A percentile compares a stretch with the other conserved stretches of the same genome.
These are phyloP conservation scores for Euproctis similis DNA, from an alignment of 2,888 invertebrate species.

Conservation along the genomic window DNA sequence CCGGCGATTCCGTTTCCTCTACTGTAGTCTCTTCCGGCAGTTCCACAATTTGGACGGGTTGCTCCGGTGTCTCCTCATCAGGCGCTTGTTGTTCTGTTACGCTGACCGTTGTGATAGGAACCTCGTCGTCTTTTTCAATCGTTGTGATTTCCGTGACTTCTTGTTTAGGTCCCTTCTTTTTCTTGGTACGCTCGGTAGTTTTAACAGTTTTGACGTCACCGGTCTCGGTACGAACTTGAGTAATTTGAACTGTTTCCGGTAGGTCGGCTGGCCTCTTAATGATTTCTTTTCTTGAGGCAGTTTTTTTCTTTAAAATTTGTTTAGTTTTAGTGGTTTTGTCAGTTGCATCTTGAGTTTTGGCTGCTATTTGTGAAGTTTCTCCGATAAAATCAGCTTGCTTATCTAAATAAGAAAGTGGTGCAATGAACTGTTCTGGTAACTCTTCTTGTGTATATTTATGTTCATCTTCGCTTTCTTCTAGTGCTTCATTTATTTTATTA, in stretches of 20 bases:
- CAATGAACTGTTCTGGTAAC: too few relatives aligned
- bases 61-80: not conserved
- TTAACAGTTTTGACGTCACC: conserved; percentile 6
- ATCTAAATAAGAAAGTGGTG: too few relatives aligned
- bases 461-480: conserved; percentile 29
- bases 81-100: conserved; percentile 7
- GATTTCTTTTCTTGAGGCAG: conserved; percentile 7
- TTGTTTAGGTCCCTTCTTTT: conserved; percentile 23
- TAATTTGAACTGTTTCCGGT: conserved; percentile 8
- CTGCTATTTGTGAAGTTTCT: too few relatives aligned
- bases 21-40: conserved; percentile 7
- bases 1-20: conserved; percentile 5
- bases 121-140: conserved; percentile 20
- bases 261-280: conserved; percentile 23
- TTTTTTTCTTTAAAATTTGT: not conserved
- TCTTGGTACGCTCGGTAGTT: conserved; percentile 17
- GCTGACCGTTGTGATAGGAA: conserved; percentile 13
- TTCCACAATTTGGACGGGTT: conserved; percentile 5
- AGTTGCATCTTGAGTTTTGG: too few relatives aligned
- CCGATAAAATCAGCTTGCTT: too few relatives aligned
- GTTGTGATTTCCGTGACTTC: conserved; percentile 22
- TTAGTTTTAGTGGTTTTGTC: not conserved
- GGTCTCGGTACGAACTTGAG: conserved; percentile 5
- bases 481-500: conserved; percentile 19
- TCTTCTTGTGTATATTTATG: not conserved